Conservation (phyloP, 2,113 vertebrate genomes). For the Entelurus aequoreus region DNA sequence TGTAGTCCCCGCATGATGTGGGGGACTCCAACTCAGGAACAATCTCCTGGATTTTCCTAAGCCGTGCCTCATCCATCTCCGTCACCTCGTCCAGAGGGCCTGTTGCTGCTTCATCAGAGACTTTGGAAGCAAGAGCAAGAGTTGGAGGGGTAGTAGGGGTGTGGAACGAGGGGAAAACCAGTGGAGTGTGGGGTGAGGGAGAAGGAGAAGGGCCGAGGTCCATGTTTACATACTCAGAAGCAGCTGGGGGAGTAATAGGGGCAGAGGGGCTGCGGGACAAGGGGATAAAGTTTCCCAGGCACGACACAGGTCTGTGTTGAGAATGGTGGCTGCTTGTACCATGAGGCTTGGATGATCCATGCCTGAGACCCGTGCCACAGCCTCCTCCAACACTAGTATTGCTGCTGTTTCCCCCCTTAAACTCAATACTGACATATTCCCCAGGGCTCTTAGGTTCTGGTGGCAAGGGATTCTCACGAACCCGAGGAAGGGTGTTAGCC, state of each 20-base stretch:
- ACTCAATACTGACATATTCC: constrained; percentile 76
- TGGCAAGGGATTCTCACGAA: constrained; percentile 62
- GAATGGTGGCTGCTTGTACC: constrained; percentile 42
- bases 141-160: constrained; percentile 62
- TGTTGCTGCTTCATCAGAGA: constrained; percentile 28
- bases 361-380: constrained; percentile 39
- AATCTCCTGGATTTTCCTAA: constrained; percentile 43
- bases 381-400: constrained; percentile 24
- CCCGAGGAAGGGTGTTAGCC: constrained; percentile 72
- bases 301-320: constrained; percentile 62
- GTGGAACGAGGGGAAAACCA: constrained; percentile 67
- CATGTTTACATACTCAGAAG: constrained; percentile 76
- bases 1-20: constrained; percentile 72
- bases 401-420: constrained; percentile 46
- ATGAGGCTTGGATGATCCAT: constrained; percentile 51
- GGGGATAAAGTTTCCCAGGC: constrained; percentile 61
- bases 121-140: constrained; percentile 50
- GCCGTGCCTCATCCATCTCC: constrained; percentile 31
- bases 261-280: constrained; percentile 60
- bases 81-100: constrained; percentile 30
- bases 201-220: constrained; percentile 71
- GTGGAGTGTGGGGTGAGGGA: constrained; percentile 64
- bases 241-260: constrained; percentile 50
- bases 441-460: constrained; percentile 72
- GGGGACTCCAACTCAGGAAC: constrained; percentile 55